A percentile compares a stretch with the other conserved stretches of the same genome.
These are phyloP conservation scores for Sialia sialis DNA, from an alignment of 2,113 vertebrate species.

Conservation along the genomic window DNA sequence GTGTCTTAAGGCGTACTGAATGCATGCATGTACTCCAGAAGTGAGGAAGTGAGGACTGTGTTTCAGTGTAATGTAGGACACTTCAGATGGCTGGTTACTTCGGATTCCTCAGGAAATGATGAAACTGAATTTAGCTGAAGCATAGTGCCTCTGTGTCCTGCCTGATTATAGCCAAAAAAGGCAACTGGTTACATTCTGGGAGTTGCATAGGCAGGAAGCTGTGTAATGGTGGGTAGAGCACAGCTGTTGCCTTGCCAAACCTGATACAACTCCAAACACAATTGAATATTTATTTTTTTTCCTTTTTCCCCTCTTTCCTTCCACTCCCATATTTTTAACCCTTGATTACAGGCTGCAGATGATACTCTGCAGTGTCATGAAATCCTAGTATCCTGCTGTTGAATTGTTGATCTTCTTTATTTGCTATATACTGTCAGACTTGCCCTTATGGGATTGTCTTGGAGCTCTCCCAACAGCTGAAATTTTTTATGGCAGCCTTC, in stretches of 20 bases:
- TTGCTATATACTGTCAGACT: background rate
- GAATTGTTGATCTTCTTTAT: background rate
- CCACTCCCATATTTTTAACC: background rate
- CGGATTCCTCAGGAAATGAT: slow-evolving; percentile 78
- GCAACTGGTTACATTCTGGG: slow-evolving; percentile 73
- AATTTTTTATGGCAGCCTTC: background rate
- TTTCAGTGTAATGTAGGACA: slow-evolving; percentile 40
- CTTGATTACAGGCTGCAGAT: background rate
- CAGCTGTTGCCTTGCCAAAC: slow-evolving; percentile 47
- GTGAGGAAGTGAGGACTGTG: background rate
- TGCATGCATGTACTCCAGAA: background rate
- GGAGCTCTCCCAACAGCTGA: background rate
- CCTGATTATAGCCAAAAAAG: slow-evolving; percentile 80
- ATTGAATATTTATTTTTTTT: background rate
- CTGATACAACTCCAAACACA: slow-evolving; percentile 33
- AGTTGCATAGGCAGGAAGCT: slow-evolving; percentile 71
- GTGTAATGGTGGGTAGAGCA: slow-evolving; percentile 43
- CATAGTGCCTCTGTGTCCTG: slow-evolving; percentile 58
- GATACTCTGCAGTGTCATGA: background rate
- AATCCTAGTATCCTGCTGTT: background rate
- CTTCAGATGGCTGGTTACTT: slow-evolving; percentile 67
- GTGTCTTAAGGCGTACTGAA: background rate
- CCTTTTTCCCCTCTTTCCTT: background rate
- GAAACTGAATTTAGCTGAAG: slow-evolving; percentile 71
- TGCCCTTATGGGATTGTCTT: background rate